Conservation (phyloP, 2,113 vertebrate genomes). For the Nannospalax galili region DNA sequence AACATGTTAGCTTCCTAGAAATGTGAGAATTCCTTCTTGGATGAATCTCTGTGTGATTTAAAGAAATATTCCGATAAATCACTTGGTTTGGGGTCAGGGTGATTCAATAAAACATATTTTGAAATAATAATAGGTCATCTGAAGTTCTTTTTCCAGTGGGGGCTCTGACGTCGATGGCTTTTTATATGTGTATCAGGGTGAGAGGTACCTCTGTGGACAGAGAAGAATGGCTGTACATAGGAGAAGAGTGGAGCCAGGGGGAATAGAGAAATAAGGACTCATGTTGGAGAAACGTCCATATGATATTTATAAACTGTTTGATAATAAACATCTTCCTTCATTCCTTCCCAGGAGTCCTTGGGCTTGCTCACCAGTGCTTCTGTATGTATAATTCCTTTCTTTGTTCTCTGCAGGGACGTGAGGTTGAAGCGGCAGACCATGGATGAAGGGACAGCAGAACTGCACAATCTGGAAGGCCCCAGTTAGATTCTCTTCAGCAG, state of each 20-base stretch:
- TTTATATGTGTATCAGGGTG: slow-evolving; percentile 16
- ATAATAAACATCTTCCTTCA: not conserved
- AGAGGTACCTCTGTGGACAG: not conserved
- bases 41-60: not conserved
- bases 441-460: not conserved
- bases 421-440: not conserved
- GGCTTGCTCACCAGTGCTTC: not conserved
- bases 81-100: not conserved
- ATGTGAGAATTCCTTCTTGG: not conserved
- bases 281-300: not conserved
- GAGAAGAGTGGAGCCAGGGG: not conserved
- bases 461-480: not conserved
- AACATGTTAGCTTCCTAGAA: not conserved
- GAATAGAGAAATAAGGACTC: not conserved
- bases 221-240: not conserved
- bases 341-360: slow-evolving; percentile 15
- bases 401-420: not conserved
- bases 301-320: slow-evolving; percentile 23
- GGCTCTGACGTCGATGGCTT: not conserved
- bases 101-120: not conserved
- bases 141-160: not conserved
- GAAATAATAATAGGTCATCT: slow-evolving; percentile 8
- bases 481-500: slow-evolving; percentile 8
- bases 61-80: slow-evolving; percentile 24
- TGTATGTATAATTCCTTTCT: not conserved